Conservation (phyloP, 2,797 vertebrate species). For the Gallinago nigripennis region DNA sequence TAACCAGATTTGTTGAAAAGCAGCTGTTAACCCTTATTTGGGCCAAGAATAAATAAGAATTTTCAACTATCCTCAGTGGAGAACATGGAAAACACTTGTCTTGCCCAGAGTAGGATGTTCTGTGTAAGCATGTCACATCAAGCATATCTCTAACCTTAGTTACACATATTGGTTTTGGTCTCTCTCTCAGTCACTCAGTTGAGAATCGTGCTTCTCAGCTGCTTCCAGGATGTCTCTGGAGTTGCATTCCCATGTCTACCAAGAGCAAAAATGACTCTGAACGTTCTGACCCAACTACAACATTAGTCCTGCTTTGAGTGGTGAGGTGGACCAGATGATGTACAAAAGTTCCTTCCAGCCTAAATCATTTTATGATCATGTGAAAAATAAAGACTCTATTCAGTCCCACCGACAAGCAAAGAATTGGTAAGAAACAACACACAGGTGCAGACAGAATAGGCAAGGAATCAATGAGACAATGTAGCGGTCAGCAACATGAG, state of each 20-base stretch:
- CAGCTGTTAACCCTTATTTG: background rate
- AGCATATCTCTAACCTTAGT: background rate
- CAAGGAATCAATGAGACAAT: background rate
- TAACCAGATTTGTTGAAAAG: background rate
- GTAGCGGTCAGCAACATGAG: background rate
- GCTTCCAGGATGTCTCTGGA: background rate
- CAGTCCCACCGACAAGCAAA: background rate
- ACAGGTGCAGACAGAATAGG: background rate
- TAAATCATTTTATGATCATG: background rate
- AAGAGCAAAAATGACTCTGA: background rate
- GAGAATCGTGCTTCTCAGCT: background rate
- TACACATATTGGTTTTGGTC: background rate
- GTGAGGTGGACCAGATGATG: background rate
- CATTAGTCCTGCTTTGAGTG: background rate
- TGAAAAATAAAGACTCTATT: background rate
- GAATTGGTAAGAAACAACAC: background rate
- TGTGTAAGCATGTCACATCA: background rate
- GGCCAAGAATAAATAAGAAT: background rate
- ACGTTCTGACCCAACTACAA: background rate
- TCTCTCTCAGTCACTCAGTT: background rate
- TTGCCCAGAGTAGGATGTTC: background rate
- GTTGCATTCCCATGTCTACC: background rate
- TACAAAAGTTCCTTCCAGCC: background rate
- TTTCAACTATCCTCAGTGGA: background rate
- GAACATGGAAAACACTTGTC: background rate